Evolutionary conservation across 2,113 vertebrate genomes (phyloP).

Genomic region (Danionella cerebrum): DNA sequence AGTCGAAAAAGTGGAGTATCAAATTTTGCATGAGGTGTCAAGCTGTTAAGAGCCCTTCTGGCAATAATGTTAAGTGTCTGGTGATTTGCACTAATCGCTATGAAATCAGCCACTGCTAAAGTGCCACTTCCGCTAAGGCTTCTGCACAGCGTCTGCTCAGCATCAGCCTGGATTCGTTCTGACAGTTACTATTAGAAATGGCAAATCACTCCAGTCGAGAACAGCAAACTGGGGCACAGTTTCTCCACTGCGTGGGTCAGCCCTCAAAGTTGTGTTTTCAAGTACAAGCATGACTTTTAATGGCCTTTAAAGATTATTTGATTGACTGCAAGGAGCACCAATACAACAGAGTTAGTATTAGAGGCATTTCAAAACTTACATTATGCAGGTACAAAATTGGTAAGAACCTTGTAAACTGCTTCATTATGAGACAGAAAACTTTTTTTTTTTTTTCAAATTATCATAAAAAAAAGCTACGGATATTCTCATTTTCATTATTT

Average conservation of each 20-base stretch:
- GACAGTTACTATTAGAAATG: constrained; percentile 61
- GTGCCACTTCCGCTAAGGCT: constrained; percentile 54
- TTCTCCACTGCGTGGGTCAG: constrained; percentile 39
- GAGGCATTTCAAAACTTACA: too few relatives aligned
- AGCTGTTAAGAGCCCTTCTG: constrained; percentile 59
- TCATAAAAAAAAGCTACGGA: too few relatives aligned
- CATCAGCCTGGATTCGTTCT: constrained; percentile 59
- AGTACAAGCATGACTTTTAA: too few relatives aligned
- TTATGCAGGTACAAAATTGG: too few relatives aligned
- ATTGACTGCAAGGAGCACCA: too few relatives aligned
- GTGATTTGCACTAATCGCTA: constrained; percentile 68
- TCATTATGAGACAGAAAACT: too few relatives aligned
- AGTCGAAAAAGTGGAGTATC: constrained; percentile 37
- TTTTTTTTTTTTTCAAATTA: too few relatives aligned
- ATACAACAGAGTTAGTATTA: too few relatives aligned
- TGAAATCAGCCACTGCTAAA: constrained; percentile 62
- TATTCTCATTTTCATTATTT: too few relatives aligned
- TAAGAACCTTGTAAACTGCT: too few relatives aligned
- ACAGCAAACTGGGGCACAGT: constrained; percentile 40
- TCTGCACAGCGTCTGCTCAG: constrained; percentile 53
- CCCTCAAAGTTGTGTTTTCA: too few relatives aligned
- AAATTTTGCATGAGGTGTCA: constrained; percentile 58
- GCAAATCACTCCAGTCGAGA: constrained; percentile 38
- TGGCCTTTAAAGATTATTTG: constrained; percentile 18
- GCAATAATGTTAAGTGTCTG: constrained; percentile 65